These are phyloP conservation scores for Linurgus olivaceus DNA, from an alignment of 2,797 vertebrate genomes.

Conservation along the genomic window DNA sequence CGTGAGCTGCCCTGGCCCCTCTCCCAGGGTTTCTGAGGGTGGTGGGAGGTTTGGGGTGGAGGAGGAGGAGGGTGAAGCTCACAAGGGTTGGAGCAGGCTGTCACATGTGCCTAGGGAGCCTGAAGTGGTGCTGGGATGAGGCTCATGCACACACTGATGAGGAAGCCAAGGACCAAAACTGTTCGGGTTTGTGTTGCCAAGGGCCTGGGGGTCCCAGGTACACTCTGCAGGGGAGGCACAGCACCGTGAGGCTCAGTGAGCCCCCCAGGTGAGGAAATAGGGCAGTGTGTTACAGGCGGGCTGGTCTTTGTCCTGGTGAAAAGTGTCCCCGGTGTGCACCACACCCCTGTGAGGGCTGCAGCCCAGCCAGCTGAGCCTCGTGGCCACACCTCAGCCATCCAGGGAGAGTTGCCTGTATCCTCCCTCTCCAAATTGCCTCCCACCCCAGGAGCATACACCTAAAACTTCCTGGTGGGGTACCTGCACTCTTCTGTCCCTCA, in stretches of 20 bases:
- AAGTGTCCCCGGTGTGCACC: not conserved
- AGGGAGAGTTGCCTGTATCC: not conserved
- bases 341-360: not conserved
- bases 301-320: not conserved
- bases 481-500: fast-evolving
- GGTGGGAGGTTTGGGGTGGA: not conserved
- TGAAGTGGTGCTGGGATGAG: fast-evolving
- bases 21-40: not conserved
- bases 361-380: not conserved
- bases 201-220: not conserved
- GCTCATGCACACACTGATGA: not conserved
- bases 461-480: not conserved
- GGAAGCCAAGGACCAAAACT: not conserved
- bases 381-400: fast-evolving
- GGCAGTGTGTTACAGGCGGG: not conserved
- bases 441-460: not conserved
- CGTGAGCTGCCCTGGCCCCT: not conserved
- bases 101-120: fast-evolving
- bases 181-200: not conserved
- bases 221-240: not conserved
- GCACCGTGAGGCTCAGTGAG: not conserved
- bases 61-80: not conserved
- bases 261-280: not conserved
- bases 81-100: not conserved
- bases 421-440: fast-evolving